A percentile compares a stretch with the other conserved stretches of the same genome.
Evolutionary conservation across 1,140 invertebrate genomes (phyloP).

Genomic region (Atopsyche davidsoni): DNA sequence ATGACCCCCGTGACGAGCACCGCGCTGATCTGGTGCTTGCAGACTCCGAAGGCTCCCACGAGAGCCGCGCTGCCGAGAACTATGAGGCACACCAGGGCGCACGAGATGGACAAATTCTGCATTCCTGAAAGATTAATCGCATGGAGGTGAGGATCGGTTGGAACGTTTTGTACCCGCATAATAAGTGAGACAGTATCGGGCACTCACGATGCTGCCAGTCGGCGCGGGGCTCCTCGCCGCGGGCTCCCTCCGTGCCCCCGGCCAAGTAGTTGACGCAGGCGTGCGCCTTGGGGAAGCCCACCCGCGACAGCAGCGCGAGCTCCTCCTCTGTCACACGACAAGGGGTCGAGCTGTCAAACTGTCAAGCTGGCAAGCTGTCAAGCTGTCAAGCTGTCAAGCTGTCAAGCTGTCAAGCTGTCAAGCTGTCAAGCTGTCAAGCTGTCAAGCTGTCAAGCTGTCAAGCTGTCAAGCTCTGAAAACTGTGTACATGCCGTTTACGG

Average conservation of each 20-base stretch:
- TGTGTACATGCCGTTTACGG: too few relatives aligned
- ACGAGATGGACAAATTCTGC: slow-evolving; percentile 89
- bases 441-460: too few relatives aligned
- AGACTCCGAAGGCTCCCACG: slow-evolving; percentile 77
- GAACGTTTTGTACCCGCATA: not conserved
- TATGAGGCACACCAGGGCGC: slow-evolving; percentile 82
- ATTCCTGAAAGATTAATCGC: slow-evolving; percentile 62
- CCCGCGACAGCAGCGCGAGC: slow-evolving; percentile 55
- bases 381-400: too few relatives aligned
- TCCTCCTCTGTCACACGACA: slow-evolving; percentile 55
- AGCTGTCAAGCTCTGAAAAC: too few relatives aligned
- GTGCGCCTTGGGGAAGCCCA: slow-evolving; percentile 62
- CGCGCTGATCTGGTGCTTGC: slow-evolving; percentile 81
- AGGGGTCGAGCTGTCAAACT: too few relatives aligned
- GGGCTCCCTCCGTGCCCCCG: slow-evolving; percentile 52
- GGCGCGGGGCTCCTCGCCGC: slow-evolving; percentile 60
- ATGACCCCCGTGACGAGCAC: slow-evolving; percentile 87
- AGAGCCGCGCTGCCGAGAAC: slow-evolving; percentile 74
- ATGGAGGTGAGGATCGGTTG: not conserved
- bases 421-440: too few relatives aligned
- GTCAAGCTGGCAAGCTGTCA: too few relatives aligned
- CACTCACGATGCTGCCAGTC: slow-evolving; percentile 79
- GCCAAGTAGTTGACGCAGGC: slow-evolving; percentile 73
- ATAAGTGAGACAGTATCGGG: slow-evolving; percentile 27
- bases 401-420: too few relatives aligned